Evolutionary conservation across 2,888 invertebrate species (phyloP), one percentile per base, ranked within the genome.

Genomic region (Drosophila subsilvestris): DNA sequence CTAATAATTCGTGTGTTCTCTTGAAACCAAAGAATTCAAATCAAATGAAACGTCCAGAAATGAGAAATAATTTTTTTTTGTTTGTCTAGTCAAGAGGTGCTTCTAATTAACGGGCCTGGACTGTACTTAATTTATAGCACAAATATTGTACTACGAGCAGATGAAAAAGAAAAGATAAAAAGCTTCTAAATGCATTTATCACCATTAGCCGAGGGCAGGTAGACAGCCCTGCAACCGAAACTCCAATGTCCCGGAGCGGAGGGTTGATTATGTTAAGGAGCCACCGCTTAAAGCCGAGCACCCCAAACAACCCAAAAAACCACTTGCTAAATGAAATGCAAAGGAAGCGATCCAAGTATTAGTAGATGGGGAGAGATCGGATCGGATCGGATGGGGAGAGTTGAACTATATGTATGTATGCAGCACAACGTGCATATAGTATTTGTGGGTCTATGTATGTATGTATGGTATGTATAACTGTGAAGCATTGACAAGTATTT

Each of bases 401-500:
- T 22, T 63, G 61, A 61, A 58, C 66, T 75, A 56, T 77, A 55
- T 48, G 51, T 68, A 18, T 70, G 47, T 58, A 12, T 32, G 32
- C 32, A 32, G 4, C 32, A 32, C 5, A 12, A 12, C 1, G 12
- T 10, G 20, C 3, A 20, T 25, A 25, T 25, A 1, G 25, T 25
- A 32, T 58, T n/a, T 12, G 53, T 76, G 69, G 67, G 66, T 83
- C 77, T 83, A 86, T 73, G 42, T 22, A 54, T 54, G 43, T 54
- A 54, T 27, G n/a, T 55, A 71, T 75, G 81, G 78, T 81, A 74
- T 84, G 75, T 81, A 81, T 69, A 79, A 76, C 78, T 86, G 78
- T 79, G 74, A 83, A 76, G 74, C 86, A 88, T 83, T 88, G 80
- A 59, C 58, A 82, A 70, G 75, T 88, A 82, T 83, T 86, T 88